Conservation (phyloP, 1,140 invertebrate species). For the Cyphomyrmex costatus region DNA sequence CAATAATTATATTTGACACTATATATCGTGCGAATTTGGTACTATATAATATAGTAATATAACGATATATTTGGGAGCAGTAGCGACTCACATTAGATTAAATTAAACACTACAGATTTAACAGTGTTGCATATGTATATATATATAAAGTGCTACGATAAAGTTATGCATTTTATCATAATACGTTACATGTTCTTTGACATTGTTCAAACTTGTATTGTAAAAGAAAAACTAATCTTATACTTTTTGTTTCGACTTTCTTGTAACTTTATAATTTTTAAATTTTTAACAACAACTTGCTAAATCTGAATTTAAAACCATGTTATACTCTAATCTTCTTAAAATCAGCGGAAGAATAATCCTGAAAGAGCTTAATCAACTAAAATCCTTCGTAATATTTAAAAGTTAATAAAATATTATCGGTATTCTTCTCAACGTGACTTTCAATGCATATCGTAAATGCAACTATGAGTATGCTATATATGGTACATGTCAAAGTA, state of each 20-base stretch:
- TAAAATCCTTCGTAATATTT: background rate
- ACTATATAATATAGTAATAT: no score
- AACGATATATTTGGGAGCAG: no score
- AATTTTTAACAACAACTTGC: constrained; percentile 16
- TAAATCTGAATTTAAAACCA: constrained; percentile 23
- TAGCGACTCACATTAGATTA: no score
- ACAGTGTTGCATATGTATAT: no score
- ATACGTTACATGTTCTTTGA: background rate
- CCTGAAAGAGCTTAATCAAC: background rate
- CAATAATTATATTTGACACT: no score
- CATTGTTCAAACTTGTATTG: no score
- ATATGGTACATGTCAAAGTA: background rate
- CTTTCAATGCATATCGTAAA: background rate
- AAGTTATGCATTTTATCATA: background rate
- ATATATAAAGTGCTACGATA: background rate
- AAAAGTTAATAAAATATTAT: constrained; percentile 2
- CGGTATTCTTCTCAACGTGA: background rate
- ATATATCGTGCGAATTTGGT: no score
- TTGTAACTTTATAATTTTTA: background rate
- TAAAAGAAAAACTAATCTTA: background rate
- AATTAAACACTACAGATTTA: no score
- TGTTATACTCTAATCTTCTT: background rate
- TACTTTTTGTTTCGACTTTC: background rate
- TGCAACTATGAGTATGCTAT: background rate
- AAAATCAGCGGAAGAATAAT: background rate